Conservation (phyloP, 2,113 vertebrate genomes). For the Hemichromis elongatus region DNA sequence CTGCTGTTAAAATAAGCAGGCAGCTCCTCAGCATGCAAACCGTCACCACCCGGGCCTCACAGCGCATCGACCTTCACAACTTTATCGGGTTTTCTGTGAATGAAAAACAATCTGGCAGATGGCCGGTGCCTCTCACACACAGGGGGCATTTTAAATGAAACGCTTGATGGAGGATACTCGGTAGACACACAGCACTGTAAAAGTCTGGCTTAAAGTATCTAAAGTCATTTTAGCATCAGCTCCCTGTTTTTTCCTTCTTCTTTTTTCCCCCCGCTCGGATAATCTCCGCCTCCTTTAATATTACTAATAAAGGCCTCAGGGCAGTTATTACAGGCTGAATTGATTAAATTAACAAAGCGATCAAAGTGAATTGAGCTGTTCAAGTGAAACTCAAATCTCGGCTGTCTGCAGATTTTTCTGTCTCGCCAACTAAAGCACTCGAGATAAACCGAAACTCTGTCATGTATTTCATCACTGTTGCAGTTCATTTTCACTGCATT, state of each 20-base stretch:
- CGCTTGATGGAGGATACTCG: background rate
- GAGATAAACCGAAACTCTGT: background rate
- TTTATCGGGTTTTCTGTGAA: constrained; percentile 38
- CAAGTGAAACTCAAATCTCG: constrained; percentile 15
- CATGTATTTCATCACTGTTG: constrained; percentile 31
- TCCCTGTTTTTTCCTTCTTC: background rate
- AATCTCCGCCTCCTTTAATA: constrained; percentile 10
- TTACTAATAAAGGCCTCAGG: background rate
- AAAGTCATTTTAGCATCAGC: background rate
- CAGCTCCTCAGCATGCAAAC: constrained; percentile 50
- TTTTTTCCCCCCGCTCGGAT: background rate
- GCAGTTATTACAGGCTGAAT: background rate
- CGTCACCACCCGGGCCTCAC: constrained; percentile 15
- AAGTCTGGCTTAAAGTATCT: background rate
- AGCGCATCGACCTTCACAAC: constrained; percentile 55
- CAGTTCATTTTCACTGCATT: background rate
- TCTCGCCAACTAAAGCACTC: background rate
- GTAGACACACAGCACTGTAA: background rate
- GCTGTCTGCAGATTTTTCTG: background rate
- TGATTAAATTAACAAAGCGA: constrained; percentile 31
- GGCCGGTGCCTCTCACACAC: background rate
- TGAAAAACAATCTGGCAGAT: constrained; percentile 44
- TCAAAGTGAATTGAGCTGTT: constrained; percentile 8
- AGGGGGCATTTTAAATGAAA: constrained; percentile 22
- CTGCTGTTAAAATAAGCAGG: constrained; percentile 15